Conservation (phyloP, 2,888 invertebrate genomes). For the Folsomia manolachei region DNA sequence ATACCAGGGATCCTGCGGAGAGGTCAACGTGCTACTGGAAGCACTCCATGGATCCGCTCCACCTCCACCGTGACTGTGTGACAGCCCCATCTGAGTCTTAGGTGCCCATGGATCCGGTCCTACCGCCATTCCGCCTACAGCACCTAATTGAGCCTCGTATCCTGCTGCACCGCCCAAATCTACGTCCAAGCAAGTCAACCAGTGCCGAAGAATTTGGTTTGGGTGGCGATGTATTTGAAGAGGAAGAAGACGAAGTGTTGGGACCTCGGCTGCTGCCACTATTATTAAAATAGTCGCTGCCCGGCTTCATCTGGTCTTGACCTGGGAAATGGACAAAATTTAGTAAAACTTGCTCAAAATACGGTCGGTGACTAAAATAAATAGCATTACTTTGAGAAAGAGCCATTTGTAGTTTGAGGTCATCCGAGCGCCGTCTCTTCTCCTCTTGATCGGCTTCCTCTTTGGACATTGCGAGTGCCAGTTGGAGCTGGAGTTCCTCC, state of each 20-base stretch:
- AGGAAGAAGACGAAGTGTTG: too few relatives aligned
- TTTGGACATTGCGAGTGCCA: constrained; percentile 96
- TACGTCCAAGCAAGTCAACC: constrained; percentile 78
- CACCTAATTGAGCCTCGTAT: constrained; percentile 57
- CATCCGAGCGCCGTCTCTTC: constrained; percentile 87
- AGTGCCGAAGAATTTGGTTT: constrained; percentile 57
- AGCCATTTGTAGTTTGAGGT: constrained; percentile 92
- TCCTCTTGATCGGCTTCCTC: constrained; percentile 98
- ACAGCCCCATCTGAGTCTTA: constrained; percentile 19
- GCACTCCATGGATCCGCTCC: constrained; percentile 47
- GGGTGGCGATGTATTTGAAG: too few relatives aligned
- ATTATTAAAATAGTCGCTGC: too few relatives aligned
- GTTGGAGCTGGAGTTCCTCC: constrained; percentile 95
- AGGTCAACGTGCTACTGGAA: constrained; percentile 44
- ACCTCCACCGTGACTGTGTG: constrained; percentile 1
- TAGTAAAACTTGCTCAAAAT: constrained; percentile 67
- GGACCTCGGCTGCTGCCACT: too few relatives aligned
- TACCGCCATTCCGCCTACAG: constrained; percentile 44
- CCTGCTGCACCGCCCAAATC: constrained; percentile 62
- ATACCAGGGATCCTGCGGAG: constrained; percentile 48
- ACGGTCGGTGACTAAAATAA: too few relatives aligned
- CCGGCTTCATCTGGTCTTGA: too few relatives aligned
- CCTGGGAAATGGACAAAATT: too few relatives aligned
- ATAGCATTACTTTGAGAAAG: constrained; percentile 90
- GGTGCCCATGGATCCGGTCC: constrained; percentile 52